phyloP scores from a whole-genome alignment of 1,140 invertebrate genomes.

The Lordiphosa stackelbergi region DNA sequence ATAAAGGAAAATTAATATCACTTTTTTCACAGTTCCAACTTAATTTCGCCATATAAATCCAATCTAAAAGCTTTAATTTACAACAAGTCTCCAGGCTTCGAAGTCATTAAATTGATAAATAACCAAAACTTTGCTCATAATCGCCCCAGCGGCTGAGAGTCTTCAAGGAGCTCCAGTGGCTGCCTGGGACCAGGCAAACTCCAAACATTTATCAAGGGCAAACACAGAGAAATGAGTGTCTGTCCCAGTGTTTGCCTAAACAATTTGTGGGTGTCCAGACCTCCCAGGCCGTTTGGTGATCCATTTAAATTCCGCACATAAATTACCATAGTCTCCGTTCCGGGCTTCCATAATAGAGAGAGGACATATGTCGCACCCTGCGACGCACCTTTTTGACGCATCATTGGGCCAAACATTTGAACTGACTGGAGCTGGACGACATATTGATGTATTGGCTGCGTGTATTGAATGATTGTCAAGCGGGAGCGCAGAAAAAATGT shows the following conservation, averaged over 20 bases:
- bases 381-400: constrained; percentile 42
- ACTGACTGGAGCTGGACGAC: constrained; percentile 49
- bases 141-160: constrained; percentile 33
- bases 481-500: constrained; percentile 42
- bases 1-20: constrained; percentile 49
- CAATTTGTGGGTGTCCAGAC: constrained; percentile 51
- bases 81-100: constrained; percentile 25
- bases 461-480: constrained; percentile 62
- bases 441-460: constrained; percentile 68
- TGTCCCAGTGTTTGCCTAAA: constrained; percentile 42
- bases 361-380: not conserved
- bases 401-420: constrained; percentile 58
- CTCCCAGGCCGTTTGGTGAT: constrained; percentile 32
- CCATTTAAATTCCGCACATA: constrained; percentile 73
- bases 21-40: constrained; percentile 39
- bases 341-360: not conserved
- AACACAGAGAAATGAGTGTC: constrained; percentile 24
- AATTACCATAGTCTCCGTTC: constrained; percentile 50
- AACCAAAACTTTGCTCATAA: constrained; percentile 72
- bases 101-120: constrained; percentile 74
- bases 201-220: constrained; percentile 62
- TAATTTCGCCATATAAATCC: constrained; percentile 64
- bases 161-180: constrained; percentile 15
- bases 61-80: constrained; percentile 62
- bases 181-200: constrained; percentile 12